Conservation (phyloP, 2,797 vertebrate species). For the Crossoptilon crossoptilon region DNA sequence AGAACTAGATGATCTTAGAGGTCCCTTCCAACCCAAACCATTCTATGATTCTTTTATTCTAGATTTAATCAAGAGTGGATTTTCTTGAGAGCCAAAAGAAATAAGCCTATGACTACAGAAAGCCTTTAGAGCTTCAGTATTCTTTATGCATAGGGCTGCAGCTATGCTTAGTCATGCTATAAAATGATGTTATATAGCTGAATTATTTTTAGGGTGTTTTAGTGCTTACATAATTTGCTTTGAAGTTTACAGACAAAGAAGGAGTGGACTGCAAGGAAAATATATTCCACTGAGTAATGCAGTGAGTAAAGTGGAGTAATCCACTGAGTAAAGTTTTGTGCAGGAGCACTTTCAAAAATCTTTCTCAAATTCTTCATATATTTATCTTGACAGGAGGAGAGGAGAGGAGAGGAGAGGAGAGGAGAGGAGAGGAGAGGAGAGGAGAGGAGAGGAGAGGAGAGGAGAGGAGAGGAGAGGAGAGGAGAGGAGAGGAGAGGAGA, state of each 20-base stretch:
- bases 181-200: background rate
- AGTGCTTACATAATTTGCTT: background rate
- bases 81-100: background rate
- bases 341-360: background rate
- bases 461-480: no score
- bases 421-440: no score
- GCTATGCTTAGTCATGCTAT: background rate
- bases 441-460: no score
- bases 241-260: background rate
- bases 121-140: fast-evolving
- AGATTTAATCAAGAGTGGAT: background rate
- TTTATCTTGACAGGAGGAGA: background rate
- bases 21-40: no score
- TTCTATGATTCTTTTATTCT: no score
- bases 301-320: no score
- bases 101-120: fast-evolving
- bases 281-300: background rate
- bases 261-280: background rate
- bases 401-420: no score
- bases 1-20: no score
- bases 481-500: no score
- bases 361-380: background rate
- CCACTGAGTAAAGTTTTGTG: background rate
- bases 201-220: background rate
- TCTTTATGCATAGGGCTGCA: background rate